Evolutionary conservation across 1,140 invertebrate genomes (phyloP), one percentile per base, ranked within the genome.

Genomic region (Elysia chlorotica): DNA sequence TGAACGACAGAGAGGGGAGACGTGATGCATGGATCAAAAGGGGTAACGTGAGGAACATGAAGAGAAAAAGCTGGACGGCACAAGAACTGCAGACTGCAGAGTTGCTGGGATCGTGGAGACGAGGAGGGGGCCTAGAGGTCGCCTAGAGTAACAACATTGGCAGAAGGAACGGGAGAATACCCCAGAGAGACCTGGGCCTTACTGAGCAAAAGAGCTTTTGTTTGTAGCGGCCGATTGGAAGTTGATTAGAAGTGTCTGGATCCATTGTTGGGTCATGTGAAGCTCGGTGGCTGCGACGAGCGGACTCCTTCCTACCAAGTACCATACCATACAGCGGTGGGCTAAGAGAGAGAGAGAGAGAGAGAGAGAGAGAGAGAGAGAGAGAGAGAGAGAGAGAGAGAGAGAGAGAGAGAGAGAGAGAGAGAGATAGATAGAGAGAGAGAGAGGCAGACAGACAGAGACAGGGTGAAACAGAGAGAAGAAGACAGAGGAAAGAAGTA

Each of bases 201-300:
- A 67, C 70, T 76, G 38, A 38, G n/a, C 33, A 36, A 76, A 65
- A 76, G 65, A 70, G 65, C 70, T 76, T 70, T 73, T 76, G 65
- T 73, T 72, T 76, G 74, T 76, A 41, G 59, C n/a, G 57, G 33
- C 35, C 48, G 74, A 73, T 73, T 76, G 71, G 71, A 76, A 76
- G 65, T 76, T 76, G 65, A 76, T 76, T 76, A 76, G 70, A 73
- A 62, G 61, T 72, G 56, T 73, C 65, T 56, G 36, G 41, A 1
- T 33, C 62, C 71, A 73, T 73, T 73, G 71, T 73, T 35, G 35
- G 62, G 23, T 59, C 28, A 31, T n/a, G n/a, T n/a, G n/a, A n/a
- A n/a, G n/a, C n/a, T n/a, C n/a, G n/a, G n/a, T n/a, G n/a, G n/a
- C n/a, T n/a, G n/a, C n/a, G n/a, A n/a, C n/a, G n/a, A n/a, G n/a